phyloP scores from a whole-genome alignment of 1,140 invertebrate genomes.

The Drosophila nannoptera region DNA sequence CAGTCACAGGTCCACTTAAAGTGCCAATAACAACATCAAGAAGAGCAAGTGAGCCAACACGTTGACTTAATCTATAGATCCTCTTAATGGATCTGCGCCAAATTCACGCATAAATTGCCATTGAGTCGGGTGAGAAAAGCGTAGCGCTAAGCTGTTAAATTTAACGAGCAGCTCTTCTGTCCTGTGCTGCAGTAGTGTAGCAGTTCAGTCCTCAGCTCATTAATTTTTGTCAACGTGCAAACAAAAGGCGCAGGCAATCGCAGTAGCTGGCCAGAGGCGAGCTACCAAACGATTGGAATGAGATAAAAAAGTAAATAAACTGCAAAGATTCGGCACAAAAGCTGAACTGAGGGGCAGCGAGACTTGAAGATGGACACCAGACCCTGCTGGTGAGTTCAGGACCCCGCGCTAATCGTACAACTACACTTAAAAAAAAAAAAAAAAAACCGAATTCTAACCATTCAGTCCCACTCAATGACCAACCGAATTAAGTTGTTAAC shows the following conservation, averaged over 20 bases:
- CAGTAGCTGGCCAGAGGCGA: conserved; percentile 65
- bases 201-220: conserved; percentile 55
- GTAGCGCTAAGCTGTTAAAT: conserved; percentile 67
- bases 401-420: conserved; percentile 67
- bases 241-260: conserved; percentile 52
- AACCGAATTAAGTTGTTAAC: conserved; percentile 78
- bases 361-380: background rate
- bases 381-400: conserved; percentile 54
- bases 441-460: background rate
- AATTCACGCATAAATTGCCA: conserved; percentile 76
- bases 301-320: conserved; percentile 48
- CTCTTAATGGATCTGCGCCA: conserved; percentile 78
- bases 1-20: conserved; percentile 39
- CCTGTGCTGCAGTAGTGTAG: background rate
- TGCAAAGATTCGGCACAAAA: background rate
- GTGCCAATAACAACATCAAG: conserved; percentile 29
- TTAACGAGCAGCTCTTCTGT: conserved; percentile 53
- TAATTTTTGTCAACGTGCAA: conserved; percentile 72
- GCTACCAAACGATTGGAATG: conserved; percentile 69
- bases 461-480: background rate
- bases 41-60: conserved; percentile 13
- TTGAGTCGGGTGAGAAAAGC: conserved; percentile 53
- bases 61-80: conserved; percentile 66
- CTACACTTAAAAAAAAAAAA: conserved; percentile 10
- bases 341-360: conserved; percentile 1